Percentiles rank a stretch among this genome's conserved stretches.
Evolutionary conservation across 2,113 vertebrate species (phyloP).

Genomic region (Lucifuga dentata): DNA sequence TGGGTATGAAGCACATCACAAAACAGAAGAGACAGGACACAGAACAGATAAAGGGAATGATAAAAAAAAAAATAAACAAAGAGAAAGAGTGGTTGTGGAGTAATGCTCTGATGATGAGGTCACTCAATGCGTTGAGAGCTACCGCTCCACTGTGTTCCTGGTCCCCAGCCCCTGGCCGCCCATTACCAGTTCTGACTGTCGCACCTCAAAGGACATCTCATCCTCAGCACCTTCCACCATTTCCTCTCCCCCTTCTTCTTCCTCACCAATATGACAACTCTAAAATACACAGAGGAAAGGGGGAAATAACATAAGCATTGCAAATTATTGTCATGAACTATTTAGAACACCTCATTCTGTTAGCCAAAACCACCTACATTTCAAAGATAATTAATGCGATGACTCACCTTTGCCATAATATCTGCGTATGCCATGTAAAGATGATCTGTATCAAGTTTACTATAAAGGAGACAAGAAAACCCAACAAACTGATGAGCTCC

Average conservation of each 20-base stretch:
- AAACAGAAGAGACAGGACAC: slow-evolving; percentile 25
- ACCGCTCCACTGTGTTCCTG: slow-evolving; percentile 83
- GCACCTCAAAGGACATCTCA: slow-evolving; percentile 93
- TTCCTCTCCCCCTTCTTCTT: slow-evolving; percentile 84
- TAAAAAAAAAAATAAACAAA: slow-evolving; percentile 32
- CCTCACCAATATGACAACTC: slow-evolving; percentile 92
- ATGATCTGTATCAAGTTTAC: slow-evolving; percentile 85
- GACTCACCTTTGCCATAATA: slow-evolving; percentile 86
- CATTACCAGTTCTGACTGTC: slow-evolving; percentile 85
- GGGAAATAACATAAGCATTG: neutral
- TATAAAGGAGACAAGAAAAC: slow-evolving; percentile 54
- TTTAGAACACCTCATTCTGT: neutral
- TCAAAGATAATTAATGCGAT: neutral
- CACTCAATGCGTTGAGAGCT: slow-evolving; percentile 81
- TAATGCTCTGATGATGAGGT: slow-evolving; percentile 77
- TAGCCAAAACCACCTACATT: neutral
- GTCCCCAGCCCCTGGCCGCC: slow-evolving; percentile 82
- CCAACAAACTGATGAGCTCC: neutral
- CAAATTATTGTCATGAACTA: neutral
- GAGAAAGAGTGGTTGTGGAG: slow-evolving; percentile 56
- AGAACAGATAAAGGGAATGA: slow-evolving; percentile 30
- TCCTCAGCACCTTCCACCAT: slow-evolving; percentile 81
- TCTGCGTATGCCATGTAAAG: slow-evolving; percentile 86
- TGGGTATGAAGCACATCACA: slow-evolving; percentile 39
- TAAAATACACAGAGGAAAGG: slow-evolving; percentile 50